Percentiles rank a stretch among this genome's conserved stretches.
Conservation (phyloP, 2,113 vertebrate genomes). For the Heterocephalus glaber region DNA sequence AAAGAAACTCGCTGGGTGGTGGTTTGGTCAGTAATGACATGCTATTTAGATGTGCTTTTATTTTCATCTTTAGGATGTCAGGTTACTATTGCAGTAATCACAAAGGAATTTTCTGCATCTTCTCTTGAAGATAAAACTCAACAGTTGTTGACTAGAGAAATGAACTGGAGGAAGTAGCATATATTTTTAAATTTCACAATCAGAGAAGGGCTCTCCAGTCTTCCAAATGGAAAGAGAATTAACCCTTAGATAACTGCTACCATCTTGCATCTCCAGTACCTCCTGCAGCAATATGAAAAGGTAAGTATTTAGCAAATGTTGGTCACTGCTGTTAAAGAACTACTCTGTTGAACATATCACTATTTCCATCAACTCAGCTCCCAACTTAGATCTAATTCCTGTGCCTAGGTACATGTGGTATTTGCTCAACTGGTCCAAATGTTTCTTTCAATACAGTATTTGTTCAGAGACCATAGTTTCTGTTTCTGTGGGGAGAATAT, state of each 20-base stretch:
- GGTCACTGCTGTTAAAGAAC: not conserved
- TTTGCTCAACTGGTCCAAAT: not conserved
- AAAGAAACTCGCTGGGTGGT: slow-evolving; percentile 31
- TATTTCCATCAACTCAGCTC: not conserved
- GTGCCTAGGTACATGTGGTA: not conserved
- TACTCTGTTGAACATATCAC: not conserved
- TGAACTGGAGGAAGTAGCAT: not conserved
- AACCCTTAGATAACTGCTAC: not conserved
- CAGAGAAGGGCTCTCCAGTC: not conserved
- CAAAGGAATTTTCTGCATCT: not conserved
- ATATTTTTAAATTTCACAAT: not conserved
- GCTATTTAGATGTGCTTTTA: not conserved
- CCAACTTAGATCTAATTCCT: not conserved
- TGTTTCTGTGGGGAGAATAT: not conserved
- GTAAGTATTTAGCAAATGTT: not conserved
- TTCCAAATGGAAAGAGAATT: not conserved
- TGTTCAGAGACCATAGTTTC: not conserved
- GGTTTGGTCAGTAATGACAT: slow-evolving; percentile 1
- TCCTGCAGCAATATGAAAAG: not conserved
- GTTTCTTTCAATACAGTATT: not conserved
- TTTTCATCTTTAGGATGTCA: not conserved
- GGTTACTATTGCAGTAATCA: not conserved
- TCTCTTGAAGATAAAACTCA: slow-evolving; percentile 10
- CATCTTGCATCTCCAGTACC: not conserved
- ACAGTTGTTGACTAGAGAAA: not conserved